phyloP scores from a whole-genome alignment of 1,140 invertebrate species.

The Musca domestica region DNA sequence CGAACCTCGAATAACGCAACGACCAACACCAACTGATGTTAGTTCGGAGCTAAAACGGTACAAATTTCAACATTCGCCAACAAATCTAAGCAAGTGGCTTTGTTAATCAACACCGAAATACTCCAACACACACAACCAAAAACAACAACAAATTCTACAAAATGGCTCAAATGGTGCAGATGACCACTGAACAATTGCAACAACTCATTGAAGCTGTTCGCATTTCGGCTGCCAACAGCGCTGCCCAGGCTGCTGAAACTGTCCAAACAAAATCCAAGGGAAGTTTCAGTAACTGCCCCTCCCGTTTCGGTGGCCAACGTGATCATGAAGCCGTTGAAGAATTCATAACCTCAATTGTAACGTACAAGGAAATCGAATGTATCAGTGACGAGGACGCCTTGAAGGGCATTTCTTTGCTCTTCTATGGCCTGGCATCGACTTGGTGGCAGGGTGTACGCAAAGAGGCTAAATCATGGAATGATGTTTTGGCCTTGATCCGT shows the following conservation, averaged over 20 bases:
- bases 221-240: background rate
- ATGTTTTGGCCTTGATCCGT: constrained; percentile 38
- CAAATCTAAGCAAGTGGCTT: background rate
- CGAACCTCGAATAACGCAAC: background rate
- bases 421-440: constrained; percentile 35
- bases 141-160: constrained; percentile 13
- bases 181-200: constrained; percentile 21
- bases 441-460: constrained; percentile 51
- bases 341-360: constrained; percentile 43
- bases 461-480: constrained; percentile 41
- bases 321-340: constrained; percentile 50
- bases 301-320: constrained; percentile 43
- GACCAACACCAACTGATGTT: background rate
- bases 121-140: background rate
- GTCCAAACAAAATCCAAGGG: constrained; percentile 35
- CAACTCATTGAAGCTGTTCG: constrained; percentile 20
- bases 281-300: constrained; percentile 46
- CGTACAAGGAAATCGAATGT: constrained; percentile 48
- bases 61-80: constrained; percentile 19
- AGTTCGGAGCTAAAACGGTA: background rate
- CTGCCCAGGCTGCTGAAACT: background rate
- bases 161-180: constrained; percentile 15
- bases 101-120: background rate
- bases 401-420: constrained; percentile 42
- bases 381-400: constrained; percentile 49